Conservation (phyloP, 2,113 vertebrate species). For the Psilopsiagon aurifrons region DNA sequence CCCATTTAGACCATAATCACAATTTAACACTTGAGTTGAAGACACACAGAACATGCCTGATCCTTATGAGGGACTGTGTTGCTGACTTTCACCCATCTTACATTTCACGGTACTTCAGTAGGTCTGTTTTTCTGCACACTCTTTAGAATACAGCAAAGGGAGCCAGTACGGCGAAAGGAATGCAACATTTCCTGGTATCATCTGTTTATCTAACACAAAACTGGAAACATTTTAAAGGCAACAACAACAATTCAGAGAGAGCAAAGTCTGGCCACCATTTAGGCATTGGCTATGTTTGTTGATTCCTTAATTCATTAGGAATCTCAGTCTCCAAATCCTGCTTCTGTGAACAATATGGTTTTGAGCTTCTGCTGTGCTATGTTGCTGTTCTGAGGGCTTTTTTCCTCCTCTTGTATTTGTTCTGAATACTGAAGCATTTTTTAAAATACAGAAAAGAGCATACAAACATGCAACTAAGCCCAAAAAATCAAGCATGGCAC, state of each 20-base stretch:
- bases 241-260: not conserved
- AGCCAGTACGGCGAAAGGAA: not conserved
- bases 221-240: not conserved
- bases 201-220: slow-evolving; percentile 12
- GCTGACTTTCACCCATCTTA: not conserved
- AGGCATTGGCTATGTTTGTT: not conserved
- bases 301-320: not conserved
- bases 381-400: not conserved
- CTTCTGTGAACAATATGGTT: not conserved
- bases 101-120: not conserved
- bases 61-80: not conserved
- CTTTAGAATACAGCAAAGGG: not conserved
- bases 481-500: slow-evolving; percentile 77
- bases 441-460: slow-evolving; percentile 51
- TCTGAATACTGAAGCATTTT: not conserved
- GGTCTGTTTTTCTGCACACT: not conserved
- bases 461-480: slow-evolving; percentile 64
- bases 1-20: not conserved
- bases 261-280: not conserved
- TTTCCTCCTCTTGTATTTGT: not conserved
- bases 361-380: not conserved
- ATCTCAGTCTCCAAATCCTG: not conserved
- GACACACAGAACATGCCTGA: not conserved
- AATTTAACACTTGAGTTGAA: not conserved
- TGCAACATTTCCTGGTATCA: not conserved